Conservation (phyloP, 2,797 vertebrate genomes). For the Coranthus polyacanthus region DNA sequence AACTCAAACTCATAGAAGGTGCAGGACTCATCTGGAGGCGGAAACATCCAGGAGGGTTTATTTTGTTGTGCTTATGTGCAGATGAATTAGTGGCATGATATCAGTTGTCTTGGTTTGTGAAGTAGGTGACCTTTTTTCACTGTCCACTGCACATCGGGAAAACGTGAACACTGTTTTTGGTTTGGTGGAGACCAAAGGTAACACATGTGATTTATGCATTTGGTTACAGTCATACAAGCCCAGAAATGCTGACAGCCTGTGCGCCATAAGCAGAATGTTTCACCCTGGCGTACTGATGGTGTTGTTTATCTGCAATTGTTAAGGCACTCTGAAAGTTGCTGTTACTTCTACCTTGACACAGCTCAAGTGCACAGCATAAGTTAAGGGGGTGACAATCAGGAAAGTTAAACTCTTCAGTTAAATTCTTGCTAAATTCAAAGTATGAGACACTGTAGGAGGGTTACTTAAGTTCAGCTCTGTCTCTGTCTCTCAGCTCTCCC, state of each 20-base stretch:
- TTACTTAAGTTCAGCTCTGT: slow-evolving; percentile 72
- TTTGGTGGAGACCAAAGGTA: background rate
- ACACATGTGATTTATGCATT: background rate
- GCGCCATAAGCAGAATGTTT: slow-evolving; percentile 17
- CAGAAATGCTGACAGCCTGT: slow-evolving; percentile 15
- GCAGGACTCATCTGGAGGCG: slow-evolving; percentile 21
- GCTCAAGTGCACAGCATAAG: slow-evolving; percentile 41
- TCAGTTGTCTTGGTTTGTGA: slow-evolving; percentile 4
- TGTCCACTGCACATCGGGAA: background rate
- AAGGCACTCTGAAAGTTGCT: slow-evolving; percentile 32
- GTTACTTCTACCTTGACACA: slow-evolving; percentile 42
- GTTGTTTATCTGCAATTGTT: slow-evolving; percentile 39
- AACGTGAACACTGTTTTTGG: background rate
- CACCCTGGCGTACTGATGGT: slow-evolving; percentile 9
- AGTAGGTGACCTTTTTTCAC: background rate
- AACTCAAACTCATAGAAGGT: slow-evolving; percentile 34
- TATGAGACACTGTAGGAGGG: slow-evolving; percentile 58
- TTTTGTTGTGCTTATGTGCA: background rate
- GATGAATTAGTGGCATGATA: slow-evolving; percentile 1
- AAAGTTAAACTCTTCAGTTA: slow-evolving; percentile 66
- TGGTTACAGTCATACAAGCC: background rate
- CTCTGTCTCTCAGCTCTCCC: slow-evolving; percentile 38
- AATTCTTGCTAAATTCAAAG: slow-evolving; percentile 67
- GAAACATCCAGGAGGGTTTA: slow-evolving; percentile 12
- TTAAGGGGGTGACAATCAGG: slow-evolving; percentile 54